These are phyloP conservation scores for Eupeodes latifasciatus DNA, from an alignment of 2,888 invertebrate species.

Conservation along the genomic window DNA sequence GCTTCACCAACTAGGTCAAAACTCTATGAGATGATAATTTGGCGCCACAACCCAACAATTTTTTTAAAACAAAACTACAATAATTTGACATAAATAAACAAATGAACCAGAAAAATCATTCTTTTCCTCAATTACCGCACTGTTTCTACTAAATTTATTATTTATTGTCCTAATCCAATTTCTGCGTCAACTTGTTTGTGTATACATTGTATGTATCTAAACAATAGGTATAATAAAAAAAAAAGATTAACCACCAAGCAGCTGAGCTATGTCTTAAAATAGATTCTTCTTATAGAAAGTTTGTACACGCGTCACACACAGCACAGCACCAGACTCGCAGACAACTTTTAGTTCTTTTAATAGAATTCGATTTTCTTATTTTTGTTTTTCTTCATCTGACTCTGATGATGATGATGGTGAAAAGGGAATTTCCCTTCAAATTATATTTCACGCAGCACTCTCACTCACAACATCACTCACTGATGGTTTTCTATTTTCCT, in stretches of 20 bases:
- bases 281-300: slow-evolving; percentile 21
- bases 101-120: slow-evolving; percentile 21
- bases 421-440: slow-evolving; percentile 47
- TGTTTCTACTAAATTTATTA: neutral
- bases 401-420: neutral
- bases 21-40: slow-evolving; percentile 50
- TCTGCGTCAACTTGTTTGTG: slow-evolving; percentile 15
- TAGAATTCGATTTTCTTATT: slow-evolving; percentile 20
- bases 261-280: slow-evolving; percentile 63
- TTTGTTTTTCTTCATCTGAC: neutral
- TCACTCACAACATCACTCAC: neutral
- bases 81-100: slow-evolving; percentile 40
- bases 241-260: slow-evolving; percentile 33
- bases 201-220: neutral
- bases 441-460: neutral
- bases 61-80: neutral
- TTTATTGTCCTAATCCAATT: slow-evolving; percentile 42
- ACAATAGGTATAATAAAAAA: neutral
- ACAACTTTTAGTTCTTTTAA: slow-evolving; percentile 48
- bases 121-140: neutral
- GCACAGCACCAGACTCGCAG: slow-evolving; percentile 22
- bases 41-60: slow-evolving; percentile 44
- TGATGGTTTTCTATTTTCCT: neutral
- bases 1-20: slow-evolving; percentile 32
- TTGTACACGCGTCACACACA: neutral